These are phyloP conservation scores for Ctenicera cuprea DNA, from an alignment of 2,888 invertebrate species.

Conservation along the genomic window DNA sequence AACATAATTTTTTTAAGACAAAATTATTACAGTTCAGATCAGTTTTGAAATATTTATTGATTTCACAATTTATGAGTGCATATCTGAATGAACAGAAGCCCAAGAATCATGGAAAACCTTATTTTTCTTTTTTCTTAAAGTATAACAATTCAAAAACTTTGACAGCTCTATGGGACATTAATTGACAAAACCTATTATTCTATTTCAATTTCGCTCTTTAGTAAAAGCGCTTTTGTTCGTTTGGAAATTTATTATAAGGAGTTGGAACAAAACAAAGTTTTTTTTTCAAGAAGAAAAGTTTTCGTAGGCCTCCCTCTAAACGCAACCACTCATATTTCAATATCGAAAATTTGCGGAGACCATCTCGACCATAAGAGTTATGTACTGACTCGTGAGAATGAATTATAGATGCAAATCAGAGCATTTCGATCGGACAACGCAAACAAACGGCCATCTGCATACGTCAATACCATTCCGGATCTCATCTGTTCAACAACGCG, in stretches of 20 bases:
- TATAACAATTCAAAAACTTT: neutral
- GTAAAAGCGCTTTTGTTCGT: neutral
- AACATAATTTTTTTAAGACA: no score
- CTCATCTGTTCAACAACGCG: conserved; percentile 32
- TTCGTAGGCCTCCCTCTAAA: neutral
- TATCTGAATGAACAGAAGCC: no score
- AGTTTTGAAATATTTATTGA: no score
- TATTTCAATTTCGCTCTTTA: neutral
- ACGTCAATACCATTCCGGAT: conserved; percentile 45
- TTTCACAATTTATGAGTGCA: no score
- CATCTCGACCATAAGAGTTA: conserved; percentile 9
- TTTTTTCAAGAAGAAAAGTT: neutral
- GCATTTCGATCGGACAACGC: conserved; percentile 30
- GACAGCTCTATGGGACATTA: neutral
- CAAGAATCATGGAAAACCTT: neutral
- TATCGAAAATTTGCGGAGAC: conserved; percentile 18
- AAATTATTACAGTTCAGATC: no score
- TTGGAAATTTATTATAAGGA: neutral
- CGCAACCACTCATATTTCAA: conserved; percentile 4
- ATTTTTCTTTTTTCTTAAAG: no score
- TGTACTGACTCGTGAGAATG: conserved; percentile 21
- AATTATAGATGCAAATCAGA: conserved; percentile 40
- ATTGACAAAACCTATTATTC: neutral
- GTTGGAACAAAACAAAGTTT: neutral
- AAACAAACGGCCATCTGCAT: conserved; percentile 48